Base-by-base conservation (phyloP, 1,140 invertebrate genomes). In the Teleopsis dalmanni region DNA sequence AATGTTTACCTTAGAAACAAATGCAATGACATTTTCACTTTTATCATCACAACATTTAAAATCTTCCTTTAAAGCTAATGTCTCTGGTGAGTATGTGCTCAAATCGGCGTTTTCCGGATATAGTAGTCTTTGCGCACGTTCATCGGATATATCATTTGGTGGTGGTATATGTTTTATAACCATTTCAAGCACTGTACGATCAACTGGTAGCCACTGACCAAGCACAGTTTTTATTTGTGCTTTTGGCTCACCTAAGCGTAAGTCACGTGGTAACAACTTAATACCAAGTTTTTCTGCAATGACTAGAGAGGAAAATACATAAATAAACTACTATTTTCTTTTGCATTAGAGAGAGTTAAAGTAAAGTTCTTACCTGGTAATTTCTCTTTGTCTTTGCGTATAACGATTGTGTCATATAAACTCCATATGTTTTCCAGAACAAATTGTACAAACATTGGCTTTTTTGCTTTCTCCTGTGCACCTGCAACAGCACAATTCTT, bases 401-500 rank as follows among this genome's bases (percentile, higher is more conserved):
- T 60, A 26, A 79, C 75, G 48, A 94, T 78, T 6, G 82, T 87
- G 45, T 96, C 88, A 71, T 98, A 97, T 27, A 98, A 70, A 50
- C 82, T 77, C 87, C 94, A 96, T 27, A 99, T 78, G 56, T 95
- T 97, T 58, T 98, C 92, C 42, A 99, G 72, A 44, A 98, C 84
- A 38, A 99, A 78, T 71, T 97, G 91, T 10, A 97, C 93, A 76
- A 98, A 99, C 50, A 99, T 72, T 1, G 95, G 91, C 59, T 92
- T 93, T 69, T 98, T 98, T 0, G 87, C 90, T 68, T 94, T 96
- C 58, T 85, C 87, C 73, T 95, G 87, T 9, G 96, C 96, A 23
- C 93, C 94, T 73, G 84, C 84, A 74, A 87, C 75, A 38, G 96
- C 88, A 54, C 82, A 77, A 71, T 95, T 96, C 3, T 82, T 81